Evolutionary conservation across 1,140 invertebrate genomes (phyloP), one percentile per base, ranked within the genome.

Genomic region (Mizuhopecten yessoensis): DNA sequence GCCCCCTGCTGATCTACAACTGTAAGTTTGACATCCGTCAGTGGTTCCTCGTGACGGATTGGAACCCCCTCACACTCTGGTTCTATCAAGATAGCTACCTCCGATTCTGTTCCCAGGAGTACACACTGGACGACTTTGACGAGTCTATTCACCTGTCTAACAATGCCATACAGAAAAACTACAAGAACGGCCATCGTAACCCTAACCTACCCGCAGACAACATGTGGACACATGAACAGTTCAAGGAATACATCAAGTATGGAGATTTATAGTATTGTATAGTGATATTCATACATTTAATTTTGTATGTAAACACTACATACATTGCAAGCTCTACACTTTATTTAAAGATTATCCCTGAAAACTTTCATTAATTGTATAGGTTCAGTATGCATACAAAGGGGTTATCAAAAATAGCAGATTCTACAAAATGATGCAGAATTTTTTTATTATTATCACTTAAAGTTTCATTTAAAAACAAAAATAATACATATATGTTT

Each of bases 131-230:
- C n/a, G 98, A 99, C 96, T 98, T 98, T 95, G 98, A 99, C 95
- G 98, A 99, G 97, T 91, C 98, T 0, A 98, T 99, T 88, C 99
- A 99, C 96, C 97, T 99, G 10, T 99, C 98, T 75, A 99, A 99
- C 97, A 98, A 99, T 97, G 98, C 99, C 0, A 98, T 99, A 34
- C 99, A 99, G 96, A 98, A 98, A 94, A 98, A 98, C 96, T 99
- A 99, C 88, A 98, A 98, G 94, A 99, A 99, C 95, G 97, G 97
- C 86, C 94, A 93, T 7, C 96, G 98, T 88, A 97, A 98, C 95
- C 97, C 97, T 94, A 97, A 97, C 7, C 96, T 99, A 75, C 98
- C 98, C 15, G 96, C 97, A 88, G 97, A 98, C 94, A 98, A 98
- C 95, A 99, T 98, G 98, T 99, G 98, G 99, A 97, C 98, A 92